These are phyloP conservation scores for Mesitornis unicolor DNA, from an alignment of 2,113 vertebrate genomes.

Conservation along the genomic window DNA sequence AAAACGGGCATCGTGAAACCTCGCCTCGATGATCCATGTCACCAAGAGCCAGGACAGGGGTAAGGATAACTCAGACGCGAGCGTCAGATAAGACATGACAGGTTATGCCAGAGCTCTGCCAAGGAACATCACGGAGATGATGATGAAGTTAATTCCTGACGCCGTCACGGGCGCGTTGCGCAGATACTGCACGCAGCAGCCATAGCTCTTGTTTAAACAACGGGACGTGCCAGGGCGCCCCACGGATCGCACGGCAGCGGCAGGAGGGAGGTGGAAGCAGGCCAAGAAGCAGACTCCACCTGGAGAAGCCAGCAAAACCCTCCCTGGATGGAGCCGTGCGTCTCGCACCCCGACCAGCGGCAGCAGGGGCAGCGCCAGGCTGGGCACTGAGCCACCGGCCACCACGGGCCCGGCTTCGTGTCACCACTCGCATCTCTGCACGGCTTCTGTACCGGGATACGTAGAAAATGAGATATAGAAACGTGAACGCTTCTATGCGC, in stretches of 20 bases:
- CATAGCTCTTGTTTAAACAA: neutral
- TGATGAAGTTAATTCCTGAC: constrained; percentile 13
- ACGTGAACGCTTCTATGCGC: too few species aligned
- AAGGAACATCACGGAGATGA: neutral
- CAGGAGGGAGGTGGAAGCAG: neutral
- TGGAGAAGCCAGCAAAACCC: neutral
- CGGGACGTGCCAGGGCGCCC: neutral
- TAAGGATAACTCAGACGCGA: neutral
- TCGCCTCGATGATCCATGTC: neutral
- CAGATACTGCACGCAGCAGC: neutral
- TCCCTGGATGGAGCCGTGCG: fast-evolving
- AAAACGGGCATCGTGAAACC: neutral
- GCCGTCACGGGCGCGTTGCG: neutral
- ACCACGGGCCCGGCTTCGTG: too few species aligned
- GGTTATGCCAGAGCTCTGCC: constrained; percentile 35
- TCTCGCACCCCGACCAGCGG: fast-evolving
- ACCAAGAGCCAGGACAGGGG: neutral
- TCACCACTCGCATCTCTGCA: too few species aligned
- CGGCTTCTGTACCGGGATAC: too few species aligned
- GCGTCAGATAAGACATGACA: neutral
- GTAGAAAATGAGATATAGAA: too few species aligned
- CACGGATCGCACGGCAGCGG: neutral
- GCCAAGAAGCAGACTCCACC: constrained; percentile 11
- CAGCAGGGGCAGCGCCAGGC: fast-evolving
- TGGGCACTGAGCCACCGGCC: neutral